phyloP scores from a whole-genome alignment of 2,797 vertebrate species.

The Phataginus tetradactyla region DNA sequence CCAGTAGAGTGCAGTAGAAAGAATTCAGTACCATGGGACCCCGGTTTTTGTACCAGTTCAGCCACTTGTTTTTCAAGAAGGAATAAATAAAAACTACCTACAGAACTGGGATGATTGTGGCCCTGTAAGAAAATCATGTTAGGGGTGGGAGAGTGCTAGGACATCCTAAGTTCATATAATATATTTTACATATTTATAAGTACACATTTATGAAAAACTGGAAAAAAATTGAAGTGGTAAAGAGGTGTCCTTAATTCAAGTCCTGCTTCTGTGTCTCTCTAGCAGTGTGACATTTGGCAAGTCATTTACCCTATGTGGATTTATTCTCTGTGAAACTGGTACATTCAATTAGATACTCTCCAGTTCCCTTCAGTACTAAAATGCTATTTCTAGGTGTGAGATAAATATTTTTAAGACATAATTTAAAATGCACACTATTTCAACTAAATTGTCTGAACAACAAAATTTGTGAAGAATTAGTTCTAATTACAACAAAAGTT shows the following conservation, averaged over 20 bases:
- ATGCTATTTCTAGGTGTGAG: slow-evolving; percentile 8
- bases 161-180: neutral
- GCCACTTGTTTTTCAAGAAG: neutral
- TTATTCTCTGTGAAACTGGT: neutral
- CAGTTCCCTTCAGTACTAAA: neutral
- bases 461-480: neutral
- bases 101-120: neutral
- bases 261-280: neutral
- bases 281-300: neutral
- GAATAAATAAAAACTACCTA: neutral
- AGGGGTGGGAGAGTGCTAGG: neutral
- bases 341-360: neutral
- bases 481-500: neutral
- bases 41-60: neutral
- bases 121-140: neutral
- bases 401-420: slow-evolving; percentile 7
- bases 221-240: neutral
- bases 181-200: neutral
- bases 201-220: neutral
- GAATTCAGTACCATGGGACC: neutral
- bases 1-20: neutral
- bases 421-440: slow-evolving; percentile 5
- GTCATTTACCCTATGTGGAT: neutral
- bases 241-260: neutral
- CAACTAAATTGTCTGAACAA: neutral